Evolutionary conservation across 2,797 vertebrate species (phyloP).

Genomic region (Euthynnus affinis): DNA sequence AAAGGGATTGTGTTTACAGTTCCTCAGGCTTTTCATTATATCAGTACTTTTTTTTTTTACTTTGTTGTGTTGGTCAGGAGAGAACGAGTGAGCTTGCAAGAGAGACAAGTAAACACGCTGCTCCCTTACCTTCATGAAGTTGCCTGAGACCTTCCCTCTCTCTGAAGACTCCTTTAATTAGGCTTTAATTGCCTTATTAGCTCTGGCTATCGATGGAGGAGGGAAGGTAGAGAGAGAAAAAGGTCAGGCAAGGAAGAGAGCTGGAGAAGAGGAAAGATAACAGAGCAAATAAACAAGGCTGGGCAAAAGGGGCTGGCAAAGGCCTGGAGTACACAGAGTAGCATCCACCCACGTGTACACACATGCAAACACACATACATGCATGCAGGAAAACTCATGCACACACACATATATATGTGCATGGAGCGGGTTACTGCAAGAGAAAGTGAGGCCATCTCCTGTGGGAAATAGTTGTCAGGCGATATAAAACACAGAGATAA

Average conservation of each 20-base stretch:
- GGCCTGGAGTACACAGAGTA: slow-evolving; percentile 20
- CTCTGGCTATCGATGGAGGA: slow-evolving; percentile 74
- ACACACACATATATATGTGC: slow-evolving; percentile 1
- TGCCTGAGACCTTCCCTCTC: slow-evolving; percentile 73
- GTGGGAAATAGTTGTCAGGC: slow-evolving; percentile 65
- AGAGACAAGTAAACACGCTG: slow-evolving; percentile 61
- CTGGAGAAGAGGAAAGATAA: slow-evolving; percentile 43
- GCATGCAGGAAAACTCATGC: slow-evolving; percentile 7
- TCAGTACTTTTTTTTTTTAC: not conserved
- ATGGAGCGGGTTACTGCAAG: slow-evolving; percentile 18
- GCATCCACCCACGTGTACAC: slow-evolving; percentile 6
- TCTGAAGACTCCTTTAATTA: slow-evolving; percentile 85
- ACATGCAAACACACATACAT: not conserved
- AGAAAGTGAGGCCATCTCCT: slow-evolving; percentile 42
- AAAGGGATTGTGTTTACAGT: slow-evolving; percentile 20
- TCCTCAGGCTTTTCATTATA: slow-evolving; percentile 34
- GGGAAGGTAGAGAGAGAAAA: slow-evolving; percentile 59
- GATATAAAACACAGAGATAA: slow-evolving; percentile 64
- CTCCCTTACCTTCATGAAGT: slow-evolving; percentile 62
- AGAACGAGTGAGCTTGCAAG: slow-evolving; percentile 31
- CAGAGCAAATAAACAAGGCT: slow-evolving; percentile 53
- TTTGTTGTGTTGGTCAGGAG: slow-evolving; percentile 52
- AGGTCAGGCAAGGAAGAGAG: slow-evolving; percentile 59
- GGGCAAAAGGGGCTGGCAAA: slow-evolving; percentile 16
- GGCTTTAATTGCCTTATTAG: slow-evolving; percentile 87